These are phyloP conservation scores for Brachyalestes nurse DNA, from an alignment of 2,797 vertebrate species.

Conservation along the genomic window DNA sequence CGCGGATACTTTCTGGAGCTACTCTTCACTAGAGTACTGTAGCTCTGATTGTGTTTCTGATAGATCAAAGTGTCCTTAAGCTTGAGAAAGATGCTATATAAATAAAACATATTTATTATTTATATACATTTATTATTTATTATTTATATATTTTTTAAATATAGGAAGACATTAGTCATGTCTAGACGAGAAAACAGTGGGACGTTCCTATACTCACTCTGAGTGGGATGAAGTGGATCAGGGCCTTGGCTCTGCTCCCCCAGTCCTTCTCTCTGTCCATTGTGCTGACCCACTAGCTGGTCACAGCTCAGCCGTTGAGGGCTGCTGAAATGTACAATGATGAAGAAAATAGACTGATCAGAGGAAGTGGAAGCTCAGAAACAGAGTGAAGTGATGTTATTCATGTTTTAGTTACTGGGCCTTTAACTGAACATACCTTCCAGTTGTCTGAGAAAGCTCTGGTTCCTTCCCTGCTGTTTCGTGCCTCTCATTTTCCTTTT, in stretches of 20 bases:
- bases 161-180: background rate
- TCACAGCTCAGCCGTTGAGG: constrained; percentile 8
- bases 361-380: background rate
- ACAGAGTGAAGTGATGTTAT: background rate
- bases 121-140: too few relatives aligned
- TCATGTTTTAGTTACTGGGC: background rate
- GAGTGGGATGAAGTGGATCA: background rate
- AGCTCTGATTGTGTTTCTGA: too few relatives aligned
- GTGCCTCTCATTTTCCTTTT: constrained; percentile 68
- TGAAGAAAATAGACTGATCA: background rate
- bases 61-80: too few relatives aligned
- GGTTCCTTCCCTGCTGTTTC: constrained; percentile 73
- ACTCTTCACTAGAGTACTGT: too few relatives aligned
- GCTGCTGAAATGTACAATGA: constrained; percentile 8
- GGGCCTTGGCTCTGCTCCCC: background rate
- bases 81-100: too few relatives aligned
- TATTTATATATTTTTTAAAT: too few relatives aligned
- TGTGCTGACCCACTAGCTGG: constrained; percentile 18
- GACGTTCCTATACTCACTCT: constrained; percentile 31
- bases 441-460: constrained; percentile 73
- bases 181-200: background rate
- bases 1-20: too few relatives aligned
- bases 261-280: constrained; percentile 31
- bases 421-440: constrained; percentile 62
- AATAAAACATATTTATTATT: too few relatives aligned